Evolutionary conservation across 1,140 invertebrate species (phyloP).

Genomic region (Drosophila arawakana): DNA sequence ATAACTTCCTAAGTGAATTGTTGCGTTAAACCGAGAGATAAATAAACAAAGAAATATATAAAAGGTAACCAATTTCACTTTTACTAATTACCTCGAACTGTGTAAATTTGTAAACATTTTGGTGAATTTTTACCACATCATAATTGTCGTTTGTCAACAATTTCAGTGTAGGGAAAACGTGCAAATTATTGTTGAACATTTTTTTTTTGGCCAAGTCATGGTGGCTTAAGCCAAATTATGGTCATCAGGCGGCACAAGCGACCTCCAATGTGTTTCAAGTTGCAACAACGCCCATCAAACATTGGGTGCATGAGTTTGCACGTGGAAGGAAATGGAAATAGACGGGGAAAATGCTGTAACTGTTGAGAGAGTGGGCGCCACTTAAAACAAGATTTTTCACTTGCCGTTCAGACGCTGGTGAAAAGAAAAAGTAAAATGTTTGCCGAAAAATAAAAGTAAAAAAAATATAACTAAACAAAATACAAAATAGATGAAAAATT

Average conservation of each 20-base stretch:
- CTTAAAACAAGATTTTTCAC: slow-evolving; percentile 71
- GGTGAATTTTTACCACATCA: slow-evolving; percentile 54
- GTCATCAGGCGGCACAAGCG: slow-evolving; percentile 16
- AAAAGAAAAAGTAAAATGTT: slow-evolving; percentile 80
- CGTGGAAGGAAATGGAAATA: neutral
- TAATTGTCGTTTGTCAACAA: slow-evolving; percentile 68
- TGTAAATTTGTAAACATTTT: slow-evolving; percentile 41
- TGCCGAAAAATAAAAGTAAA: slow-evolving; percentile 58
- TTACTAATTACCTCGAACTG: slow-evolving; percentile 59
- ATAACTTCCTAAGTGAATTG: slow-evolving; percentile 33
- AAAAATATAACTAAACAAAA: slow-evolving; percentile 16
- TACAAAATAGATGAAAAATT: slow-evolving; percentile 43
- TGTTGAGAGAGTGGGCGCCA: slow-evolving; percentile 13
- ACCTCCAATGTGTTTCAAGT: slow-evolving; percentile 34
- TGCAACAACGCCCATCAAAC: slow-evolving; percentile 38
- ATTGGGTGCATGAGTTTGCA: neutral
- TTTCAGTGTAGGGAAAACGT: slow-evolving; percentile 33
- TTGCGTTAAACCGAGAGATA: neutral
- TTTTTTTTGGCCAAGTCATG: slow-evolving; percentile 31
- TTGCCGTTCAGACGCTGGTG: slow-evolving; percentile 41
- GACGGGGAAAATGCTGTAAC: slow-evolving; percentile 40
- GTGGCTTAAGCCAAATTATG: slow-evolving; percentile 28
- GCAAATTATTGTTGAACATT: slow-evolving; percentile 18
- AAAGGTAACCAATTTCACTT: slow-evolving; percentile 44
- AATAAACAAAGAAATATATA: slow-evolving; percentile 7